phyloP scores from a whole-genome alignment of 2,888 invertebrate species.

The Thysanoteuthis rhombus region DNA sequence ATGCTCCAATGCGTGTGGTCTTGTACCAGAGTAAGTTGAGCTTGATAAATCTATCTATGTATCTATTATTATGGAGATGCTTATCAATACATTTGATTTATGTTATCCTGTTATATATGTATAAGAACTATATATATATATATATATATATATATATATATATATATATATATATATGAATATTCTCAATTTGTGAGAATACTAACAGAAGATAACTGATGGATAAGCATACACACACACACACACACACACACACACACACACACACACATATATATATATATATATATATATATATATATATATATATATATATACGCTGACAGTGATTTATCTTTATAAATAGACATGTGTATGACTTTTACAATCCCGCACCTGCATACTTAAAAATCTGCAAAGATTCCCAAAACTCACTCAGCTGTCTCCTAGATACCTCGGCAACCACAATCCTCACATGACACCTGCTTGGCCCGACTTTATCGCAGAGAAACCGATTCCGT shows the following conservation, averaged over 20 bases:
- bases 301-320: no score
- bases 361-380: background rate
- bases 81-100: background rate
- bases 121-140: background rate
- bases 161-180: background rate
- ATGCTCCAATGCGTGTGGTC: no score
- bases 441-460: background rate
- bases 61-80: background rate
- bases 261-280: background rate
- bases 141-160: background rate
- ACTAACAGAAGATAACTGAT: no score
- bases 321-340: background rate
- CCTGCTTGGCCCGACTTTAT: background rate
- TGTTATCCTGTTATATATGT: background rate
- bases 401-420: background rate
- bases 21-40: background rate
- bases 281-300: background rate
- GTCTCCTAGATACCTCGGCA: background rate
- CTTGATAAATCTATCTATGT: background rate
- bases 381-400: conserved; percentile 12
- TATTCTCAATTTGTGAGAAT: no score
- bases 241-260: background rate
- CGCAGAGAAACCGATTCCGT: background rate
- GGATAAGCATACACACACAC: no score
- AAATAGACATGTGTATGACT: background rate